These are phyloP conservation scores for Arizona elegans DNA, from an alignment of 2,113 vertebrate genomes.

Conservation along the genomic window DNA sequence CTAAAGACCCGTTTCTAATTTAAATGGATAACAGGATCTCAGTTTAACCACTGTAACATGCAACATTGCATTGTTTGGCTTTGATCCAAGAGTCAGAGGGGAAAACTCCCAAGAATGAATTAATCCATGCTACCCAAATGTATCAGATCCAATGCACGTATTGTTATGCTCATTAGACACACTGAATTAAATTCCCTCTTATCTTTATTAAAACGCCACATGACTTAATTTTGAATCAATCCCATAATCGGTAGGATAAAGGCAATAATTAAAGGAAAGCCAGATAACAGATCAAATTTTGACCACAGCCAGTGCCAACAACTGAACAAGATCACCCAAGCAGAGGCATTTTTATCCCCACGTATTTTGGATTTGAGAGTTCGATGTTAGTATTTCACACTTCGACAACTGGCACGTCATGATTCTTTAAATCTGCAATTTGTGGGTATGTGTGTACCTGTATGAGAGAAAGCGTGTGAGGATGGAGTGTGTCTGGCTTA, in stretches of 20 bases:
- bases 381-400: neutral
- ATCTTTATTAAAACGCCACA: slow-evolving; percentile 31
- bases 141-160: neutral
- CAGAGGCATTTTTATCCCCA: slow-evolving; percentile 16
- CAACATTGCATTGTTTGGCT: slow-evolving; percentile 12
- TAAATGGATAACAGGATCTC: neutral
- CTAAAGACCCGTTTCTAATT: slow-evolving; percentile 36
- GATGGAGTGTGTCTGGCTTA: slow-evolving; percentile 7
- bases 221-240: slow-evolving; percentile 22
- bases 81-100: neutral
- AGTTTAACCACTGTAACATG: slow-evolving; percentile 20
- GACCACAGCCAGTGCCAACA: slow-evolving; percentile 18
- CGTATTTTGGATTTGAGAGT: neutral
- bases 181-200: slow-evolving; percentile 21
- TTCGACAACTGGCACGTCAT: slow-evolving; percentile 3
- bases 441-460: neutral
- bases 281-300: slow-evolving; percentile 27
- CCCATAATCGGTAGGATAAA: slow-evolving; percentile 16
- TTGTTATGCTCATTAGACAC: slow-evolving; percentile 11
- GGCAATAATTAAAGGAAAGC: slow-evolving; percentile 34
- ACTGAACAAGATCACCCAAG: slow-evolving; percentile 15
- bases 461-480: neutral
- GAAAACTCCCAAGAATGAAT: neutral
- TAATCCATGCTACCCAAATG: slow-evolving; percentile 4
- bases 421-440: slow-evolving; percentile 24